A percentile compares a stretch with the other conserved stretches of the same genome.
Conservation (phyloP, 2,113 vertebrate genomes). For the Melanerpes formicivorus region DNA sequence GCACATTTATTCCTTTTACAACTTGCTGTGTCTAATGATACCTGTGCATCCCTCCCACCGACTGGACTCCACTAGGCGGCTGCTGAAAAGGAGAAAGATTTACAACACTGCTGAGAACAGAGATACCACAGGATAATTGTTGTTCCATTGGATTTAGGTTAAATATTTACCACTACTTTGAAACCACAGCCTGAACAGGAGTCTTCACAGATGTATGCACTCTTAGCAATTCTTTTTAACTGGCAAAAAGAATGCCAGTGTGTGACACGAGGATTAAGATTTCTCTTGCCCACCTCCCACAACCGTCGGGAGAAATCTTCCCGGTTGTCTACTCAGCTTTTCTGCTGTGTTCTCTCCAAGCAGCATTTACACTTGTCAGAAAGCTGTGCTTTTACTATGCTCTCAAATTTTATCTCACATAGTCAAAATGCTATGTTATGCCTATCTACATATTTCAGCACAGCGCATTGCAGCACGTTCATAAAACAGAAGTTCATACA, state of each 20-base stretch:
- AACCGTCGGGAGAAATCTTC: background rate
- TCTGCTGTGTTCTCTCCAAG: conserved; percentile 9
- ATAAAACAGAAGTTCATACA: conserved; percentile 60
- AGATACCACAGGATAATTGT: background rate
- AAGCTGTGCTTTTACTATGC: background rate
- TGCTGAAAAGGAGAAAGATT: background rate
- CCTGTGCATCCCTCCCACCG: background rate
- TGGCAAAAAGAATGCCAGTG: background rate
- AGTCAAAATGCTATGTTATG: conserved; percentile 63
- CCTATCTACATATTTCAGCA: conserved; percentile 45
- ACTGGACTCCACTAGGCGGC: background rate
- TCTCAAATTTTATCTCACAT: conserved; percentile 71
- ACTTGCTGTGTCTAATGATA: background rate
- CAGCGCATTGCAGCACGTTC: conserved; percentile 31
- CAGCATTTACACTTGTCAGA: conserved; percentile 49
- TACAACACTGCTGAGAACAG: background rate
- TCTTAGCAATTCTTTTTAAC: background rate
- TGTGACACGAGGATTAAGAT: conserved; percentile 19
- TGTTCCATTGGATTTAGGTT: background rate
- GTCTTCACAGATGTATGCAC: background rate
- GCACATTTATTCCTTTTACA: background rate
- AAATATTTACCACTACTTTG: conserved; percentile 15
- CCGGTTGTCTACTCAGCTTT: background rate
- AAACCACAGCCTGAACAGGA: background rate
- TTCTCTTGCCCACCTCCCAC: background rate